phyloP scores from a whole-genome alignment of 1,140 invertebrate genomes.

The Drosophila ambigua region DNA sequence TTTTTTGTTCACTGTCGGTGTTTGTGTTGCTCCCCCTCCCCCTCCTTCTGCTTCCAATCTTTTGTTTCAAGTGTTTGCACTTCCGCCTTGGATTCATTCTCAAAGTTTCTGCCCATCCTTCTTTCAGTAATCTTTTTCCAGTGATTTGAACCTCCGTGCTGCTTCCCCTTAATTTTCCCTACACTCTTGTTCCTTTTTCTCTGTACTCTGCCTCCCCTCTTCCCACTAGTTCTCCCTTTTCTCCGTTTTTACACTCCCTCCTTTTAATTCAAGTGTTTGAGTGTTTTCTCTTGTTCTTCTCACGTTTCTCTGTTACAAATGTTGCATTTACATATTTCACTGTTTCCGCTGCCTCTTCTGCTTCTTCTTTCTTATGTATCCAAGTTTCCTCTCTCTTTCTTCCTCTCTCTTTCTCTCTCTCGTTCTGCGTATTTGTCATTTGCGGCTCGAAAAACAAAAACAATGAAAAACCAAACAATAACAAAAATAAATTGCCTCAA shows the following conservation, averaged over 20 bases:
- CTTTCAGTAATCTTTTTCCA: slow-evolving; percentile 15
- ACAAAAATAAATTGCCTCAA: slow-evolving; percentile 57
- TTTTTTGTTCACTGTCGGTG: slow-evolving; percentile 26
- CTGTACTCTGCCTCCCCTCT: not conserved
- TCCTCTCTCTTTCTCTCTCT: not conserved
- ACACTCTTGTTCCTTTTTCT: not conserved
- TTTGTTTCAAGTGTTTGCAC: slow-evolving; percentile 72
- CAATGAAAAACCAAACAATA: slow-evolving; percentile 62
- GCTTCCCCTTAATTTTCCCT: not conserved
- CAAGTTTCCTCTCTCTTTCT: not conserved
- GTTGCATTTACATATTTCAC: slow-evolving; percentile 44
- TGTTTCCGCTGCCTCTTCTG: slow-evolving; percentile 18
- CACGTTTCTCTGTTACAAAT: slow-evolving; percentile 5
- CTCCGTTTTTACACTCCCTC: too few relatives aligned
- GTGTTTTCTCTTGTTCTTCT: too few relatives aligned
- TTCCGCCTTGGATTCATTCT: slow-evolving; percentile 64
- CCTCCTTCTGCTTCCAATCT: slow-evolving; percentile 20
- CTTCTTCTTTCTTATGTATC: not conserved
- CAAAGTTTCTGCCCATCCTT: slow-evolving; percentile 18
- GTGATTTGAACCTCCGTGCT: not conserved
- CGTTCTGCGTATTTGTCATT: slow-evolving; percentile 28
- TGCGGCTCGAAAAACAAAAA: slow-evolving; percentile 51
- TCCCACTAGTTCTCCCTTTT: too few relatives aligned
- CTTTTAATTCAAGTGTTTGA: too few relatives aligned
- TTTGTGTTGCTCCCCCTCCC: slow-evolving; percentile 2